Evolutionary conservation across 1,140 invertebrate species (phyloP).

Genomic region (Penaeus japonicus): DNA sequence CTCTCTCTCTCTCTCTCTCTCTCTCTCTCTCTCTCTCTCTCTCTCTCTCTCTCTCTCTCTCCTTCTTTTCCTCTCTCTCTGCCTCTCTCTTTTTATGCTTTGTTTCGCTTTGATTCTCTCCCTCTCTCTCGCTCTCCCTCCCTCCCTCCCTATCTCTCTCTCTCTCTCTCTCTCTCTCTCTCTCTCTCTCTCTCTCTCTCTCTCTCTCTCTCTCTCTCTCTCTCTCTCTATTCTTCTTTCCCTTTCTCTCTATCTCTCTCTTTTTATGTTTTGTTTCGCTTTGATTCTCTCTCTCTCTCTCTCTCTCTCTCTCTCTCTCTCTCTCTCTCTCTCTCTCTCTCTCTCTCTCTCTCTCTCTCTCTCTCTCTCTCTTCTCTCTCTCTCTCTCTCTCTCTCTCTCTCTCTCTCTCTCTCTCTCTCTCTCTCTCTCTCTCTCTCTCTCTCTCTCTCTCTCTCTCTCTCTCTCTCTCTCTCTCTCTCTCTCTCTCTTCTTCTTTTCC

Average conservation of each 20-base stretch:
- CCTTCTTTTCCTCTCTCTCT: neutral
- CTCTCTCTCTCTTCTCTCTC: too few relatives aligned
- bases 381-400: neutral
- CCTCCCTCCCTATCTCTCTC: neutral
- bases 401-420: neutral
- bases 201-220: neutral
- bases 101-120: neutral
- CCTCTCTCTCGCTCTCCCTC: neutral
- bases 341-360: too few relatives aligned
- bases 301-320: neutral
- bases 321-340: too few relatives aligned
- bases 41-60: neutral
- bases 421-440: neutral
- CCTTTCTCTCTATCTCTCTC: too few relatives aligned
- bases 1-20: too few relatives aligned
- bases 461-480: neutral
- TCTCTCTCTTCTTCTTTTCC: neutral
- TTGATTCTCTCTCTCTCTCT: too few relatives aligned
- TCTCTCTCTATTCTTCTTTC: neutral
- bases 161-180: neutral
- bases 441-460: neutral
- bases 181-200: neutral
- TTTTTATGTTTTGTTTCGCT: neutral
- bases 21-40: neutral
- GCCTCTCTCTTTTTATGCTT: neutral